Conservation (phyloP, 2,113 vertebrate genomes). For the Sapajus apella region DNA sequence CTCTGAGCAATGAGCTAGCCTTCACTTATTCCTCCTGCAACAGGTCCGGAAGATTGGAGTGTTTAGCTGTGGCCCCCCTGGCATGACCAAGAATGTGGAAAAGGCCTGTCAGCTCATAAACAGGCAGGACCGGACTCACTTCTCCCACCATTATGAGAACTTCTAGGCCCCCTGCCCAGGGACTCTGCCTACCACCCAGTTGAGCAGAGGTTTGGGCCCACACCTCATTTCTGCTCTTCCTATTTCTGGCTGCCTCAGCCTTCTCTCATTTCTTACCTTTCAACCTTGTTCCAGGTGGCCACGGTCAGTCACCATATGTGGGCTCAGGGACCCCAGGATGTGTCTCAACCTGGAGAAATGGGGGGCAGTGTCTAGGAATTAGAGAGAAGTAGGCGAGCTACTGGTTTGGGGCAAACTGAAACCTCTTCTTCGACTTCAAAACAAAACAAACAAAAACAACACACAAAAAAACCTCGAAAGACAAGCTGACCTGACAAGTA, state of each 20-base stretch:
- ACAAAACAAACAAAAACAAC: background rate
- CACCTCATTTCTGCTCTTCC: background rate
- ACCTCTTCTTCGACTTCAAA: background rate
- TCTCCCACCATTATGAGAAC: conserved; percentile 93
- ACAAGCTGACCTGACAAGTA: background rate
- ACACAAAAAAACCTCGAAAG: background rate
- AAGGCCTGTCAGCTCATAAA: conserved; percentile 92
- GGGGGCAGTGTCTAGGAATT: background rate
- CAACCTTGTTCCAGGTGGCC: background rate
- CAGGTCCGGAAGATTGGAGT: conserved; percentile 91
- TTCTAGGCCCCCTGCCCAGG: conserved; percentile 81
- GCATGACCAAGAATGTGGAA: conserved; percentile 93
- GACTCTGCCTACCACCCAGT: background rate
- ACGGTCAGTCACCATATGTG: background rate
- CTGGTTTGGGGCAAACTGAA: background rate
- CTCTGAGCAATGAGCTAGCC: background rate
- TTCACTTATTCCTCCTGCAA: background rate
- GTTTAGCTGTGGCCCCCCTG: conserved; percentile 93
- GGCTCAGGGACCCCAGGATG: background rate
- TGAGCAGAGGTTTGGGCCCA: background rate
- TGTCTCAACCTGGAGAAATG: background rate
- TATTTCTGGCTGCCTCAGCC: background rate
- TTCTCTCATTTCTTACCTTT: background rate
- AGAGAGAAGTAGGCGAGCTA: background rate
- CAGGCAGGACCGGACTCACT: conserved; percentile 88